phyloP scores from a whole-genome alignment of 2,797 vertebrate genomes.

The Eleutherodactylus coqui region DNA sequence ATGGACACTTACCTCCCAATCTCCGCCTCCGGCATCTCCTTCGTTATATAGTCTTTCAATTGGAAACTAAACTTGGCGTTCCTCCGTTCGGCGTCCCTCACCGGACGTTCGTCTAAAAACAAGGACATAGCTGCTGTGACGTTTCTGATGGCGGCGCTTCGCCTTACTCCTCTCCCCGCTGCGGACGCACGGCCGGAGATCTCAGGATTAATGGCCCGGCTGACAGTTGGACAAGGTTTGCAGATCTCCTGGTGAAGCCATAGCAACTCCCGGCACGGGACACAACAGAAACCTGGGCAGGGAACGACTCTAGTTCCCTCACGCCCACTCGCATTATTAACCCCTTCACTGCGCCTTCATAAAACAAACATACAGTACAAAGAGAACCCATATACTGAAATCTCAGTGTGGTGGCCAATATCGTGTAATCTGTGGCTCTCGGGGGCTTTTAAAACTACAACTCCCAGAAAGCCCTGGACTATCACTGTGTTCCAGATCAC shows the following conservation, averaged over 20 bases:
- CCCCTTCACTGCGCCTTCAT: background rate
- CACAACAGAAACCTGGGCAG: slow-evolving; percentile 45
- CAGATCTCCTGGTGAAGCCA: slow-evolving; percentile 52
- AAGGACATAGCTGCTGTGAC: slow-evolving; percentile 8
- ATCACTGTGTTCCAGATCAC: too few species aligned
- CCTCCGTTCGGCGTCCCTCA: slow-evolving; percentile 65
- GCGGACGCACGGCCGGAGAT: background rate
- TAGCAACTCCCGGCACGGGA: slow-evolving; percentile 47
- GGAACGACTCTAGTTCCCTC: slow-evolving; percentile 26
- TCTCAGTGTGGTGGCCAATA: background rate
- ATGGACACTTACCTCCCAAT: slow-evolving; percentile 63
- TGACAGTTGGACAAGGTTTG: slow-evolving; percentile 63
- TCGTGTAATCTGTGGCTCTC: background rate
- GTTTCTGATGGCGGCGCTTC: background rate
- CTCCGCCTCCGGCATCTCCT: slow-evolving; percentile 65
- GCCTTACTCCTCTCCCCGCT: background rate
- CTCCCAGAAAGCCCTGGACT: background rate
- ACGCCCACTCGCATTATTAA: slow-evolving; percentile 2
- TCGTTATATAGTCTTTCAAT: slow-evolving; percentile 63
- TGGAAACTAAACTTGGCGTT: slow-evolving; percentile 65
- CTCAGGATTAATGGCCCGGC: background rate
- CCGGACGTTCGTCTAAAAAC: slow-evolving; percentile 63
- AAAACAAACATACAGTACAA: background rate
- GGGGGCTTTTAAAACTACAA: background rate
- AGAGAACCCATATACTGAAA: too few species aligned